Conservation (phyloP, 37 sponge, comb jelly and placozoan species). For the Diacarnus erythraeanus region DNA sequence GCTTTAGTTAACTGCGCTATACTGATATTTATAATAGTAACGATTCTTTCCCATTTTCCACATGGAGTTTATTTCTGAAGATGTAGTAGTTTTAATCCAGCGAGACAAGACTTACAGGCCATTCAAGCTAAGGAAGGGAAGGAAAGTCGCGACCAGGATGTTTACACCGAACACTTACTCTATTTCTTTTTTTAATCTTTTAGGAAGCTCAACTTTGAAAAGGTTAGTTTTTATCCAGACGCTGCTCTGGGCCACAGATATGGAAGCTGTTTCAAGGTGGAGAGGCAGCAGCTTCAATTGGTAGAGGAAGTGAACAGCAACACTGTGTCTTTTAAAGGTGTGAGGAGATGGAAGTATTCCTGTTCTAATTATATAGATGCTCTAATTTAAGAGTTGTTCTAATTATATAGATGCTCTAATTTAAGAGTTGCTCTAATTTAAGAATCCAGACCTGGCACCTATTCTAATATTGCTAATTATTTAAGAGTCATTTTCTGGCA, state of each 20-base stretch:
- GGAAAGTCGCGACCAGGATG: not conserved
- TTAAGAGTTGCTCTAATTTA: too few species aligned
- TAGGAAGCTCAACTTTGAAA: constrained; percentile 61
- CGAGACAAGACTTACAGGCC: constrained; percentile 27
- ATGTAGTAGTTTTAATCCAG: constrained; percentile 18
- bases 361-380: too few species aligned
- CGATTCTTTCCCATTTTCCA: not conserved
- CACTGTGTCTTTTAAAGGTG: not conserved
- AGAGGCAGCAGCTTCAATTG: constrained; percentile 9
- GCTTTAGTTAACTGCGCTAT: too few species aligned
- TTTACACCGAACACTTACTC: not conserved
- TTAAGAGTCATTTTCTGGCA: too few species aligned
- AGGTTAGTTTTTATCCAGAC: constrained; percentile 38
- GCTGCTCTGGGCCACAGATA: constrained; percentile 39
- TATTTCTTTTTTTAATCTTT: not conserved
- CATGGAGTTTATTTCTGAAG: constrained; percentile 29
- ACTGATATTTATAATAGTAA: too few species aligned
- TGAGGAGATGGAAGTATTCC: too few species aligned
- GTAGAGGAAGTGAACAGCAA: not conserved
- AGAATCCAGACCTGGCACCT: too few species aligned
- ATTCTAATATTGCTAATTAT: too few species aligned
- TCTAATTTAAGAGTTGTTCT: too few species aligned
- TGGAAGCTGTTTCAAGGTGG: constrained; percentile 55
- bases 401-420: too few species aligned
- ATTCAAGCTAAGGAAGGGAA: constrained; percentile 31